Conservation (phyloP, 2,797 vertebrate genomes). For the Aselliscus stoliczkanus region DNA sequence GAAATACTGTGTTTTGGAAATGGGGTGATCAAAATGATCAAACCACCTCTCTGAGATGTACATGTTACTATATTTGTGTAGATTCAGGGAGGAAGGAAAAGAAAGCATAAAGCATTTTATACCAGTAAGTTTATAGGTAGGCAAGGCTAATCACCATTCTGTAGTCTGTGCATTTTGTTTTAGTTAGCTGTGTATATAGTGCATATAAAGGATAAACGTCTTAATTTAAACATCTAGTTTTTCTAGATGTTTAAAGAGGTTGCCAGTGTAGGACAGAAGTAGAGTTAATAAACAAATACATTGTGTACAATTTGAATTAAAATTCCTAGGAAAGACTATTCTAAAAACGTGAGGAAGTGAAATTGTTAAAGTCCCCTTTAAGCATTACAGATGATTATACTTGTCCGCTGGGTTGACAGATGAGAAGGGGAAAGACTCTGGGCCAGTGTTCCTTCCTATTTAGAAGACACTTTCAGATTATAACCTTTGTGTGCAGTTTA, state of each 20-base stretch:
- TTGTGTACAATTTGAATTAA: not conserved
- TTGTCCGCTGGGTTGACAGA: not conserved
- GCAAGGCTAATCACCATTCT: not conserved
- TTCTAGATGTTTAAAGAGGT: constrained; percentile 3
- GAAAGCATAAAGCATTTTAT: not conserved
- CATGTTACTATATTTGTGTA: not conserved
- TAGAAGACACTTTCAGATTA: not conserved
- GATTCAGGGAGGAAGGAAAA: not conserved
- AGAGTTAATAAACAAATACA: not conserved
- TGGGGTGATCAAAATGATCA: not conserved
- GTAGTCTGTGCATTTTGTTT: not conserved
- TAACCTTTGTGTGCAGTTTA: not conserved
- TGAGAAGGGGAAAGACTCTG: not conserved
- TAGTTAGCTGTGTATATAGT: constrained; percentile 26
- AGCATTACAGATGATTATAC: not conserved
- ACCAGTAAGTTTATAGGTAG: not conserved
- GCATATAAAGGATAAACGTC: not conserved
- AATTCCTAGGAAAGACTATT: not conserved
- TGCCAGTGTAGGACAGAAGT: constrained; percentile 11
- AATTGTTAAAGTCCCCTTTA: not conserved
- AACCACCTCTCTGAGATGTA: not conserved
- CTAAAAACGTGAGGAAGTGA: not conserved
- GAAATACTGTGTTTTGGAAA: not conserved
- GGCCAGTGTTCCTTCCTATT: not conserved
- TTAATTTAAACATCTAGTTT: constrained; percentile 28